Evolutionary conservation across 1,140 invertebrate genomes (phyloP).

Genomic region (Wiebesia pumilae): DNA sequence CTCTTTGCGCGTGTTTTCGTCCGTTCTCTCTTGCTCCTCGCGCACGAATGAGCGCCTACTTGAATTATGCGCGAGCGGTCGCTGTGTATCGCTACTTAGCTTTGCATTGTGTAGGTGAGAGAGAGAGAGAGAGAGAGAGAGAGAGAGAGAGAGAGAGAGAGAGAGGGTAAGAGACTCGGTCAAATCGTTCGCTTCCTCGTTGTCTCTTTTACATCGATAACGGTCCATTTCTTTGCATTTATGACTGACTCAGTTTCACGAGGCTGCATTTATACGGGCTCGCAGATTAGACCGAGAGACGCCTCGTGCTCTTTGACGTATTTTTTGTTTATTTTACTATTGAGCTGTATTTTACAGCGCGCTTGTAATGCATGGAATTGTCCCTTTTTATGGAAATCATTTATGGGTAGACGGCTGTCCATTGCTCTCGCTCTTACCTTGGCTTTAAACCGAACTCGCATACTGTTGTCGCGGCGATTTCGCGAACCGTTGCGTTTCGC

Average conservation of each 20-base stretch:
- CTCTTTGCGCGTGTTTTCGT: neutral
- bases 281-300: neutral
- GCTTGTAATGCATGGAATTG: neutral
- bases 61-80: neutral
- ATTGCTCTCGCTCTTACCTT: too few species aligned
- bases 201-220: constrained; percentile 9
- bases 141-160: neutral
- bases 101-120: neutral
- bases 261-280: neutral
- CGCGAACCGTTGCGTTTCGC: too few species aligned
- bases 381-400: constrained; percentile 18
- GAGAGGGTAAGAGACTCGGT: neutral
- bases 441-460: too few species aligned
- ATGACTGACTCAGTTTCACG: neutral
- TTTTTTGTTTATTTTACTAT: neutral
- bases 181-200: neutral
- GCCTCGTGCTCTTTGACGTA: neutral
- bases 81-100: neutral
- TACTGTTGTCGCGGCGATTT: too few species aligned
- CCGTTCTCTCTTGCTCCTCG: too few species aligned
- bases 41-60: neutral
- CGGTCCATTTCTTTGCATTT: constrained; percentile 8
- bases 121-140: neutral
- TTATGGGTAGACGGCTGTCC: neutral
- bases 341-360: neutral